A percentile compares a stretch with the other conserved stretches of the same genome.
phyloP scores from a whole-genome alignment of 1,140 invertebrate species.

The Diorhabda carinulata region DNA sequence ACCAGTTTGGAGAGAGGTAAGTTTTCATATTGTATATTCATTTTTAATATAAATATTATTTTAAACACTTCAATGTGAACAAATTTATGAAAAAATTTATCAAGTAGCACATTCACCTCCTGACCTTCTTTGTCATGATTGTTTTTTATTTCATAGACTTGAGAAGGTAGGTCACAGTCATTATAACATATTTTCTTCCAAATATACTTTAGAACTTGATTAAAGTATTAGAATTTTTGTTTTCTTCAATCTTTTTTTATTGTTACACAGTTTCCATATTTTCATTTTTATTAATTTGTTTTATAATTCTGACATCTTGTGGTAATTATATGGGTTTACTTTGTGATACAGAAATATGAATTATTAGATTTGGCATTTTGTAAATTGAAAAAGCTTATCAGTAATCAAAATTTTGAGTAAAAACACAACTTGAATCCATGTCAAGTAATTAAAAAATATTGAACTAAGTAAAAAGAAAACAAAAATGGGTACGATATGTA shows the following conservation, averaged over 20 bases:
- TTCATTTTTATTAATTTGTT: background rate
- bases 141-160: background rate
- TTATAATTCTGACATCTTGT: background rate
- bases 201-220: too few relatives aligned
- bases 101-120: background rate
- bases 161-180: background rate
- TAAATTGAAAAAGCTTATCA: conserved; percentile 3
- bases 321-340: background rate
- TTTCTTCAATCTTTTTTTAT: too few relatives aligned
- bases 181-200: too few relatives aligned
- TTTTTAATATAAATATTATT: background rate
- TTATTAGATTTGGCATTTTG: background rate
- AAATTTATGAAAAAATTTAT: background rate
- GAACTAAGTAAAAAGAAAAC: background rate
- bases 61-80: too few relatives aligned
- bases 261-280: too few relatives aligned
- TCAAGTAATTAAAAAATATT: background rate
- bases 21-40: background rate
- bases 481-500: background rate
- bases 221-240: too few relatives aligned
- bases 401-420: background rate
- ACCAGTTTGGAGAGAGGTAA: background rate
- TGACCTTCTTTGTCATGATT: background rate
- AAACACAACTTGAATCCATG: background rate
- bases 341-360: background rate